These are phyloP conservation scores for Alentia gelatinosa DNA, from an alignment of 2,888 invertebrate genomes.

Conservation along the genomic window DNA sequence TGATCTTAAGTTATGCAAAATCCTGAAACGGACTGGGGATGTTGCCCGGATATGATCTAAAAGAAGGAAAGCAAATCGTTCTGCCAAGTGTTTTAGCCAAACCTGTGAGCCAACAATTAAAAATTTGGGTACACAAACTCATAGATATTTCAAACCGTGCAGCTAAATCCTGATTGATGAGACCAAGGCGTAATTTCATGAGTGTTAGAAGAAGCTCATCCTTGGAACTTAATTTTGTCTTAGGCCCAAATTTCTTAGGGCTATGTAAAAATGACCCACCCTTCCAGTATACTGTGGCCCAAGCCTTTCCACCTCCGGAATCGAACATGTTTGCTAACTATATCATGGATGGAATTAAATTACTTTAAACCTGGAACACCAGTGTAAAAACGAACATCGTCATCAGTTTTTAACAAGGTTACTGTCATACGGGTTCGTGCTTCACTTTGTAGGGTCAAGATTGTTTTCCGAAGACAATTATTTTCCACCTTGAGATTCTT, in stretches of 20 bases:
- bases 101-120: conserved; percentile 24
- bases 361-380: background rate
- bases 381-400: background rate
- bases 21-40: background rate
- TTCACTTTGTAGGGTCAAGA: background rate
- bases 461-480: background rate
- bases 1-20: background rate
- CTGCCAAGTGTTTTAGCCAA: background rate
- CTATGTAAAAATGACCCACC: background rate
- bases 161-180: conserved; percentile 18
- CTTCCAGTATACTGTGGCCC: background rate
- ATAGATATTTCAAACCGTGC: conserved; percentile 5
- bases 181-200: conserved; percentile 36
- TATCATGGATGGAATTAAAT: background rate
- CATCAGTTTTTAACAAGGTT: background rate
- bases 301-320: background rate
- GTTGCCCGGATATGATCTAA: background rate
- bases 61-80: background rate
- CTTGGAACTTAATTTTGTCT: background rate
- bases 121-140: conserved; percentile 15
- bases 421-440: background rate
- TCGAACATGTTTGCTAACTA: background rate
- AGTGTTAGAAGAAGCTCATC: conserved; percentile 50
- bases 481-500: background rate
- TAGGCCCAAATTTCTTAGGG: background rate